Percentiles rank a stretch among this genome's conserved stretches.
Evolutionary conservation across 2,113 vertebrate species (phyloP).

Genomic region (Salminus brasiliensis): DNA sequence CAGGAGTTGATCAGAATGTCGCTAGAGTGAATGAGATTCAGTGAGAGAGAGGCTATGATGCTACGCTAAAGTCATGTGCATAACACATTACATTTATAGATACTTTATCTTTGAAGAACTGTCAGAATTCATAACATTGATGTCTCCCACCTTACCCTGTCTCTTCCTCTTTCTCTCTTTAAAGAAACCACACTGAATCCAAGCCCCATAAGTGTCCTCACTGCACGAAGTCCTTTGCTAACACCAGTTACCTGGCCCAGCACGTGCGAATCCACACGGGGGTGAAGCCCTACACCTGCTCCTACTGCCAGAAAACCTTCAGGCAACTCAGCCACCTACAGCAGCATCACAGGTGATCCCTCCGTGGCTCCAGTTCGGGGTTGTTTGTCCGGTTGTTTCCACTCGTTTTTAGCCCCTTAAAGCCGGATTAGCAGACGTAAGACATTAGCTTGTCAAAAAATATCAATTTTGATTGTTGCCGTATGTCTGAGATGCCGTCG

Average conservation of each 20-base stretch:
- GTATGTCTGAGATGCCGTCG: no score
- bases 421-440: no score
- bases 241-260: slow-evolving; percentile 97
- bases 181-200: slow-evolving; percentile 96
- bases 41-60: background rate
- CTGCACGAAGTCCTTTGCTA: slow-evolving; percentile 98
- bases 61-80: background rate
- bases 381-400: background rate
- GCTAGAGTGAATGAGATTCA: background rate
- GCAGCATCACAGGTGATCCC: slow-evolving; percentile 93
- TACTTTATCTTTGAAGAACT: background rate
- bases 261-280: slow-evolving; percentile 97
- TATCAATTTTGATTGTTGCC: no score
- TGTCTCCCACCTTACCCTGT: no score
- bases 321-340: slow-evolving; percentile 97
- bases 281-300: slow-evolving; percentile 95
- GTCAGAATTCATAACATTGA: slow-evolving; percentile 31
- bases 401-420: no score
- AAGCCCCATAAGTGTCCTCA: slow-evolving; percentile 99
- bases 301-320: slow-evolving; percentile 94
- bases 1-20: background rate
- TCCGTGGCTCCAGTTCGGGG: no score
- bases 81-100: background rate
- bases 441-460: no score
- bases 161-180: slow-evolving; percentile 39